These are phyloP conservation scores for Ctenopoma multispine DNA, from an alignment of 2,797 vertebrate species.

Conservation along the genomic window DNA sequence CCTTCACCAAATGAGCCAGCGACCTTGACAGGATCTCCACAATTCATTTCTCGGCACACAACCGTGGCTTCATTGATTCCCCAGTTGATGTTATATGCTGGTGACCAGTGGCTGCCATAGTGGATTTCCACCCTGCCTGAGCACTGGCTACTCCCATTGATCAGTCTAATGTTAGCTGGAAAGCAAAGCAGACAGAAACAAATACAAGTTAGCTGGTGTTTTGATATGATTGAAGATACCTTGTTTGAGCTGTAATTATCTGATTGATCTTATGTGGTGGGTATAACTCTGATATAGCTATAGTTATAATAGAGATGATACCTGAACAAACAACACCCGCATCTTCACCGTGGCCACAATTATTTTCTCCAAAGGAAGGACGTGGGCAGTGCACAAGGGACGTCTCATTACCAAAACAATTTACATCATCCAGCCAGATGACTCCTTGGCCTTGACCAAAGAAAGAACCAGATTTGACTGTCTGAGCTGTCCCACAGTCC, in stretches of 20 bases:
- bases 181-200: slow-evolving; percentile 17
- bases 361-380: slow-evolving; percentile 51
- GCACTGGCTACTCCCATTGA: slow-evolving; percentile 67
- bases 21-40: slow-evolving; percentile 59
- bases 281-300: too few species aligned
- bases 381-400: slow-evolving; percentile 66
- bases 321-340: slow-evolving; percentile 75
- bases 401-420: slow-evolving; percentile 66
- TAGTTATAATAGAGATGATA: slow-evolving; percentile 22
- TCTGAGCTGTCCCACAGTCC: slow-evolving; percentile 72
- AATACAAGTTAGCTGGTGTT: neutral
- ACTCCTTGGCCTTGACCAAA: slow-evolving; percentile 66
- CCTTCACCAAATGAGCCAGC: slow-evolving; percentile 40
- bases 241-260: too few species aligned
- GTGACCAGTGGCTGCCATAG: slow-evolving; percentile 50
- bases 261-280: neutral
- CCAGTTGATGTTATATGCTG: slow-evolving; percentile 63
- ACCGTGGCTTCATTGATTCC: slow-evolving; percentile 67
- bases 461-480: slow-evolving; percentile 43
- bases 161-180: slow-evolving; percentile 66
- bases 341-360: slow-evolving; percentile 76
- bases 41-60: slow-evolving; percentile 79
- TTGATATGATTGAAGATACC: neutral
- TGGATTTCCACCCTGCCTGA: slow-evolving; percentile 74
- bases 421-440: slow-evolving; percentile 74